Percentiles rank a stretch among this genome's conserved stretches.
Conservation (phyloP, 2,888 invertebrate species). For the Troilus luridus region DNA sequence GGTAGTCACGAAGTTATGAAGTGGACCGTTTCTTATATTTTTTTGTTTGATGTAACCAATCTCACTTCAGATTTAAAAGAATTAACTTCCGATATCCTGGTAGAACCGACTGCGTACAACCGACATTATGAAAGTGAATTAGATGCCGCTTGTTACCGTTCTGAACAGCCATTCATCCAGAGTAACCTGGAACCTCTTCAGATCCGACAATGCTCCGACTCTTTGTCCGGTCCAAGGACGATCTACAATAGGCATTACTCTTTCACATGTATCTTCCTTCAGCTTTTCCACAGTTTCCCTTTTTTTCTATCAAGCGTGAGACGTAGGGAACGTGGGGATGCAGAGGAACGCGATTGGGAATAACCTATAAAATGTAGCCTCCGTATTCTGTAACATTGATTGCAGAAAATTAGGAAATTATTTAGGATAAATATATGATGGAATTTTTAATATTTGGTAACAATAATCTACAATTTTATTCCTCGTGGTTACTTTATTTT, state of each 20-base stretch:
- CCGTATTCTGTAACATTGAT: not conserved
- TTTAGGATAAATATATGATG: too few relatives aligned
- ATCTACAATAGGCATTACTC: conserved; percentile 24
- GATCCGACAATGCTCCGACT: not conserved
- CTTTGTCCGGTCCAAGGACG: conserved; percentile 42
- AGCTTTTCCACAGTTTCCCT: conserved; percentile 36
- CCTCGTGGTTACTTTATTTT: too few relatives aligned
- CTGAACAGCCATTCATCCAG: not conserved
- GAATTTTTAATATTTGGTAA: too few relatives aligned
- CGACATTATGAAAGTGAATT: conserved; percentile 25
- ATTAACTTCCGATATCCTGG: not conserved
- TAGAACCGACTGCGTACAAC: not conserved
- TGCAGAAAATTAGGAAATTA: not conserved
- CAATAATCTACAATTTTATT: too few relatives aligned
- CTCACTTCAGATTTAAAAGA: too few relatives aligned
- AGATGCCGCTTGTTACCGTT: conserved; percentile 21
- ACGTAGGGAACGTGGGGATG: not conserved
- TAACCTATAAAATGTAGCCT: not conserved
- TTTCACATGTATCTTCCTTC: conserved; percentile 41
- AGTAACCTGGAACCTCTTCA: not conserved
- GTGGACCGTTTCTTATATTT: not conserved
- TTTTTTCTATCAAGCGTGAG: not conserved
- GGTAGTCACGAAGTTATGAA: not conserved
- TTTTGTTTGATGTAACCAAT: not conserved
- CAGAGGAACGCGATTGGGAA: not conserved